Conservation (phyloP, 1,140 invertebrate genomes). For the Ruditapes philippinarum region DNA sequence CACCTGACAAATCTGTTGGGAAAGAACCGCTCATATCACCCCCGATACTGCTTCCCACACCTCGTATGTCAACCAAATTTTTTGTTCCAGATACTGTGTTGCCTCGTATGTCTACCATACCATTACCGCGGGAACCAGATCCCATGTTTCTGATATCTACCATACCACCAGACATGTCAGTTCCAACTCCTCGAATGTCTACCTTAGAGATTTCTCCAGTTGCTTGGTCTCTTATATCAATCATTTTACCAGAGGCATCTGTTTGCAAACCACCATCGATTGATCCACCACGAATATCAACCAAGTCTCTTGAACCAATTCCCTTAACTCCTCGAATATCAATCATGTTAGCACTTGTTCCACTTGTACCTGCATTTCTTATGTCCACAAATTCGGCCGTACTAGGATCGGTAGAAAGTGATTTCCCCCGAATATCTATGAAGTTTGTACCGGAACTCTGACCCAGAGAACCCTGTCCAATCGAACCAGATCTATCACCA, state of each 20-base stretch:
- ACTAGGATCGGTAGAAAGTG: not conserved
- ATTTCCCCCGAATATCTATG: not conserved
- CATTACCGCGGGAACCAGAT: not conserved
- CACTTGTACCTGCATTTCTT: not conserved
- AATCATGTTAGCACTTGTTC: not conserved
- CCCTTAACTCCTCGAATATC: not conserved
- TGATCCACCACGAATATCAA: not conserved
- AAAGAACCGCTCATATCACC: not conserved
- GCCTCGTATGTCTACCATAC: not conserved
- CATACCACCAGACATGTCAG: not conserved
- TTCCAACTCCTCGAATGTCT: not conserved
- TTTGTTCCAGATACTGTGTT: not conserved
- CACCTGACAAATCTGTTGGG: too few relatives aligned
- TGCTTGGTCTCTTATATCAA: not conserved
- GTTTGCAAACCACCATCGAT: not conserved
- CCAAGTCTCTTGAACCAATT: not conserved
- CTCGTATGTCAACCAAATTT: not conserved
- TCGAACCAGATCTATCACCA: not conserved
- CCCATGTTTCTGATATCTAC: not conserved
- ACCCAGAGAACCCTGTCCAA: not conserved
- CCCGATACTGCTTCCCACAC: not conserved
- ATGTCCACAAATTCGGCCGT: not conserved
- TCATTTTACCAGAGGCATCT: not conserved
- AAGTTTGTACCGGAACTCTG: not conserved
- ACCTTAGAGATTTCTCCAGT: not conserved